A percentile compares a stretch with the other conserved stretches of the same genome.
Evolutionary conservation across 2,797 vertebrate species (phyloP).

Genomic region (Adelosebastes latens): DNA sequence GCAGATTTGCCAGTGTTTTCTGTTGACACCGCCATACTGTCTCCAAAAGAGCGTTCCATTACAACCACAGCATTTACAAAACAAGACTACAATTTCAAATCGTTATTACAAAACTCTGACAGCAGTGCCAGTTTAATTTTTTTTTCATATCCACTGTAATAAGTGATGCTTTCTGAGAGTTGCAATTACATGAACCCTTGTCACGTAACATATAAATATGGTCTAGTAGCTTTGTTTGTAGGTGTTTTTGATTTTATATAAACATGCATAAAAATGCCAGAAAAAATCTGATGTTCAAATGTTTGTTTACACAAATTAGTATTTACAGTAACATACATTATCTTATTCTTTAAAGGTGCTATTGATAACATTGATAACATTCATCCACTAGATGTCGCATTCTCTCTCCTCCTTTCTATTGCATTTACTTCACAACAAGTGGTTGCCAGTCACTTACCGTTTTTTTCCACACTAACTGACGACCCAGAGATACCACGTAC

Average conservation of each 20-base stretch:
- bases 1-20: conserved; percentile 4
- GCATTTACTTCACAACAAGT: too few relatives aligned
- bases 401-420: too few relatives aligned
- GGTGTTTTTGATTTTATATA: not conserved
- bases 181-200: not conserved
- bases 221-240: not conserved
- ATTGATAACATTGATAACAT: too few relatives aligned
- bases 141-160: not conserved
- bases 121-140: not conserved
- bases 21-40: not conserved
- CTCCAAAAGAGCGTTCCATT: conserved; percentile 26
- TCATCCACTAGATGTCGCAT: too few relatives aligned
- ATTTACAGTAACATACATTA: not conserved
- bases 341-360: not conserved
- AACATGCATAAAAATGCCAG: not conserved
- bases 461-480: too few relatives aligned
- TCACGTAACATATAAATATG: not conserved
- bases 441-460: too few relatives aligned
- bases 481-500: too few relatives aligned
- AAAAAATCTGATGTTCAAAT: not conserved
- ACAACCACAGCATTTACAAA: conserved; percentile 22
- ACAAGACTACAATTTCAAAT: conserved; percentile 25
- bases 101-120: not conserved
- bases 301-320: not conserved
- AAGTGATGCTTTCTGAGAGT: conserved; percentile 3